Evolutionary conservation across 1,140 invertebrate genomes (phyloP).

Genomic region (Zaprionus kolodkinae): DNA sequence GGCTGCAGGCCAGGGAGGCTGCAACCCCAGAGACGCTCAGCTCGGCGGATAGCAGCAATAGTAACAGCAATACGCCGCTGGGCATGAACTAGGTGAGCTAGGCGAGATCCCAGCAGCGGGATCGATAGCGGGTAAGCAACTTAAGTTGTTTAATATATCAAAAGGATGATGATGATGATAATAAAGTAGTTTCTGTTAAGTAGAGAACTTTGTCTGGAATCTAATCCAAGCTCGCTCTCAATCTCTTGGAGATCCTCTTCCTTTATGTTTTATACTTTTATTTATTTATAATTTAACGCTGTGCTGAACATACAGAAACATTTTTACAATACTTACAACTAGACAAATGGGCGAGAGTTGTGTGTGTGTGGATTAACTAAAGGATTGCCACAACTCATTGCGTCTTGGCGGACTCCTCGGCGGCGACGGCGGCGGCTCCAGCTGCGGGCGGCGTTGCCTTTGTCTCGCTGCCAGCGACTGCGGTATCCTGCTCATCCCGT

Average conservation of each 20-base stretch:
- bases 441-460: conserved; percentile 51
- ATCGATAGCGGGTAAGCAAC: background rate
- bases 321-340: conserved; percentile 82
- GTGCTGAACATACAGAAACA: conserved; percentile 70
- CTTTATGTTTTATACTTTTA: conserved; percentile 28
- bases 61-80: conserved; percentile 68
- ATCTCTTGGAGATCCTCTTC: background rate
- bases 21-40: conserved; percentile 86
- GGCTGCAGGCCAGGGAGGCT: conserved; percentile 84
- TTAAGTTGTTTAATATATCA: background rate
- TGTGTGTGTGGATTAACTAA: conserved; percentile 65
- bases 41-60: conserved; percentile 86
- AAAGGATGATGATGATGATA: background rate
- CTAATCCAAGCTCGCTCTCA: background rate
- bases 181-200: background rate
- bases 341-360: conserved; percentile 58
- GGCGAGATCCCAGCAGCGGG: conserved; percentile 20
- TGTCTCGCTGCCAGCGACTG: conserved; percentile 66
- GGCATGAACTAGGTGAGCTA: conserved; percentile 59
- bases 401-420: conserved; percentile 33
- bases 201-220: background rate
- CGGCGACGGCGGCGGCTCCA: background rate
- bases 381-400: conserved; percentile 36
- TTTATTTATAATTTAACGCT: conserved; percentile 75
- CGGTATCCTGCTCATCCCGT: conserved; percentile 74